Conservation (phyloP, 1,140 invertebrate genomes). For the Nymphalis io region DNA sequence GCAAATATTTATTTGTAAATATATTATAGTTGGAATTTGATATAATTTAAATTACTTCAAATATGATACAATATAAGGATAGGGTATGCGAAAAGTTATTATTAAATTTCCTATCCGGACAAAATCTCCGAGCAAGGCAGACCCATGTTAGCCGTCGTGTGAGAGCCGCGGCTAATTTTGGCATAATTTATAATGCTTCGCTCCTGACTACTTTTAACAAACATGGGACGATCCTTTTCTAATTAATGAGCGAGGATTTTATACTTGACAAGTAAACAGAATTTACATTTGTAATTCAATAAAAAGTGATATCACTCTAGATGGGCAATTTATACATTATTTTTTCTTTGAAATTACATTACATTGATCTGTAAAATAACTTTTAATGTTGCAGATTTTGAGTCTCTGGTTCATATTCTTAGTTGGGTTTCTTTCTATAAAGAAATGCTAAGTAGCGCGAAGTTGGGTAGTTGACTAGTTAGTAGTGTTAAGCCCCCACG, state of each 20-base stretch:
- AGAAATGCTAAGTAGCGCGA: too few species aligned
- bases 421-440: too few species aligned
- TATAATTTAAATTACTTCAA: neutral
- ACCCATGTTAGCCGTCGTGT: conserved; percentile 30
- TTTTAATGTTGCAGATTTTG: too few species aligned
- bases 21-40: neutral
- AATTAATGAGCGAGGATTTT: conserved; percentile 33
- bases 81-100: conserved; percentile 35
- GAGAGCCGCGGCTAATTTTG: conserved; percentile 33
- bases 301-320: neutral
- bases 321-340: too few species aligned
- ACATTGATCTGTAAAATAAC: too few species aligned
- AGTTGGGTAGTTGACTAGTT: too few species aligned
- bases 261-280: conserved; percentile 16
- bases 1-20: too few species aligned
- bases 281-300: conserved; percentile 23
- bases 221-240: conserved; percentile 33
- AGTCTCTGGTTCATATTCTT: too few species aligned
- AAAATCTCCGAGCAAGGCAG: conserved; percentile 33
- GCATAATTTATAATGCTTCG: conserved; percentile 35
- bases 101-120: conserved; percentile 42
- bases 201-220: conserved; percentile 33
- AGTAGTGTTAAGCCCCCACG: too few species aligned
- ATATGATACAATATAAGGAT: neutral
- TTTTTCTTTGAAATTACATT: too few species aligned